Base-by-base conservation (phyloP, 2,797 vertebrate genomes). In the Miichthys miiuy region DNA sequence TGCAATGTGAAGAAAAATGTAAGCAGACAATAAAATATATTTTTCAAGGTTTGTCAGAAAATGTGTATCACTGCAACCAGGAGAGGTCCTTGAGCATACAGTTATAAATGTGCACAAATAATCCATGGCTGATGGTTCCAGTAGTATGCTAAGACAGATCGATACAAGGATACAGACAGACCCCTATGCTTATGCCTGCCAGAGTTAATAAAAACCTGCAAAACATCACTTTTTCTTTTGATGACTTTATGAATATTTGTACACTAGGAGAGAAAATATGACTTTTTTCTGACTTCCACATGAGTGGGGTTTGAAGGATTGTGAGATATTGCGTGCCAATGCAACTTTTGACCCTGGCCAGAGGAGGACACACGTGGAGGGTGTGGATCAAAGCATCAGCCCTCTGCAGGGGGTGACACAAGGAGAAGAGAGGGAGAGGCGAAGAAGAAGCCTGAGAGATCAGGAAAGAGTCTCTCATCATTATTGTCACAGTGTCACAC, bases 401-500 rank as follows among this genome's bases (percentile, higher is more conserved):
- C 27, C 1, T 18, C 87, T 83, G 69, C 72, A 72, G 70, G 67
- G 81, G 46, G 75, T 64, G 72, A 72, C 66, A 73, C 75, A 73
- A 51, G 71, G 68, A 83, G 75, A 23, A 55, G 27, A 68, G 48
- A 64, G 14, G 66, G 47, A 68, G 77, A 83, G 56, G 56, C 80
- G 76, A 69, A 70, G 80, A 75, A 75, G 76, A 74, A 84, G 57
- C 71, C 57, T 44, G 44, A 68, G 68, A 75, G 81, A 87, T 84
- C 54, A 50, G 78, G 87, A 86, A 72, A 74, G 63, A 88, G 92
- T 91, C 93, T 82, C 79, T 87, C 86, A 75, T 90, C 82, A 84
- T 92, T 89, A 91, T 80, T 87, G 91, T 92, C 89, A 90, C 72
- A 17, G 79, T 88, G 89, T 90, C 85, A 69, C 83, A 87, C 81